A percentile compares a stretch with the other conserved stretches of the same genome.
phyloP scores from a whole-genome alignment of 1,140 invertebrate species.

The Drosophila willistoni region DNA sequence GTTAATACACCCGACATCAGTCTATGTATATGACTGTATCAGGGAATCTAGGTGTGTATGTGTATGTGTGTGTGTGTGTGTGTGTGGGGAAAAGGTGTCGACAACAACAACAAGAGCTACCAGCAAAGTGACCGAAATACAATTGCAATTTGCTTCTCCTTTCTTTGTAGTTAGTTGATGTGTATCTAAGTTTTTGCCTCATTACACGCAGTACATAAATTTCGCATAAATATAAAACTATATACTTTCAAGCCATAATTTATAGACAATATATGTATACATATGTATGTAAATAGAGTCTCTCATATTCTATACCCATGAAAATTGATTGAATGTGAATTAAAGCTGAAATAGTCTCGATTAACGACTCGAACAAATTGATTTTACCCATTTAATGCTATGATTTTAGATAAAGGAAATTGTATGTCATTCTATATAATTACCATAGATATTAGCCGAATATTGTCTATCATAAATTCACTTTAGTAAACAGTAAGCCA shows the following conservation, averaged over 20 bases:
- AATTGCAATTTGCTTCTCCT: neutral
- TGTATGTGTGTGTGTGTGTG: neutral
- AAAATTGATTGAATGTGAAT: too few species aligned
- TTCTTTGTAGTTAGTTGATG: too few species aligned
- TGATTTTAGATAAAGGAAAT: neutral
- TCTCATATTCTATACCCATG: too few species aligned
- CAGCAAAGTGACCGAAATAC: slow-evolving; percentile 3
- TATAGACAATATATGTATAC: neutral
- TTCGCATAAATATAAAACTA: neutral
- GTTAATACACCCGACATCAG: slow-evolving; percentile 56
- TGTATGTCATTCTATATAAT: slow-evolving; percentile 1
- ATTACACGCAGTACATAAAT: slow-evolving; percentile 7
- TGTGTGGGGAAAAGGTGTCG: neutral
- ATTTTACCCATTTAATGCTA: too few species aligned
- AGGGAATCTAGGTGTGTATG: neutral
- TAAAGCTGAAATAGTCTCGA: too few species aligned
- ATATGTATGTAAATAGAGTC: too few species aligned
- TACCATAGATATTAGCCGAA: neutral
- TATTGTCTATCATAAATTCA: slow-evolving; percentile 12
- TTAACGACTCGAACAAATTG: too few species aligned
- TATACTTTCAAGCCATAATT: neutral
- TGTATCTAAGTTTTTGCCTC: neutral
- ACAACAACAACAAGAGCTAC: neutral
- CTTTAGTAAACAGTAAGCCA: neutral
- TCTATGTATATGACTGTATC: slow-evolving; percentile 1